Evolutionary conservation across 2,113 vertebrate species (phyloP).

Genomic region (Rutilus rutilus): DNA sequence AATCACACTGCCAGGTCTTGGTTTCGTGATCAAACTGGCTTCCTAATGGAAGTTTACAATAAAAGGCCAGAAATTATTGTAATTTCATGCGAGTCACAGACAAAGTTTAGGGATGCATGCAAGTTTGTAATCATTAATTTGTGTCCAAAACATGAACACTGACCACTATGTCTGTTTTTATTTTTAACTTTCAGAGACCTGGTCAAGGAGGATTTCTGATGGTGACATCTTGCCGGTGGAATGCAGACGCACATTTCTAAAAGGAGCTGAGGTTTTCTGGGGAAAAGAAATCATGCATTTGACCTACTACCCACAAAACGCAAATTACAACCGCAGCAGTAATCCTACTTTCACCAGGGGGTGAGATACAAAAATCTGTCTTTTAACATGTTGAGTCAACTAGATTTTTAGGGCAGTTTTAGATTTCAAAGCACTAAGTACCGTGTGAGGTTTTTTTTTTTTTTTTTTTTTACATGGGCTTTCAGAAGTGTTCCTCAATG

Average conservation of each 20-base stretch:
- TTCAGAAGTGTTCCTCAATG: constrained; percentile 59
- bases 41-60: background rate
- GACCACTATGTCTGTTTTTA: background rate
- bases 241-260: constrained; percentile 63
- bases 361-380: constrained; percentile 13
- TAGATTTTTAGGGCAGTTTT: constrained; percentile 43
- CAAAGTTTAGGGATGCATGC: too few species aligned
- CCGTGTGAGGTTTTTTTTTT: constrained; percentile 10
- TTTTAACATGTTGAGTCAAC: constrained; percentile 48
- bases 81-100: background rate
- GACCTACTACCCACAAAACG: constrained; percentile 58
- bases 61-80: background rate
- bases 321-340: constrained; percentile 35
- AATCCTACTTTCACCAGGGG: constrained; percentile 29
- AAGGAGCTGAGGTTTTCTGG: constrained; percentile 69
- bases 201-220: constrained; percentile 64
- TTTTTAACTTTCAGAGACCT: constrained; percentile 64
- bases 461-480: constrained; percentile 39
- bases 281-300: constrained; percentile 65
- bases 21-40: constrained; percentile 19
- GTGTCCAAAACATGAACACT: too few species aligned
- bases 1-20: background rate
- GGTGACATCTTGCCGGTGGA: constrained; percentile 66
- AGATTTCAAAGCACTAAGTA: constrained; percentile 43
- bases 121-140: background rate